A percentile compares a stretch with the other conserved stretches of the same genome.
Evolutionary conservation across 2,113 vertebrate genomes (phyloP).

Genomic region (Catharus bicknelli): DNA sequence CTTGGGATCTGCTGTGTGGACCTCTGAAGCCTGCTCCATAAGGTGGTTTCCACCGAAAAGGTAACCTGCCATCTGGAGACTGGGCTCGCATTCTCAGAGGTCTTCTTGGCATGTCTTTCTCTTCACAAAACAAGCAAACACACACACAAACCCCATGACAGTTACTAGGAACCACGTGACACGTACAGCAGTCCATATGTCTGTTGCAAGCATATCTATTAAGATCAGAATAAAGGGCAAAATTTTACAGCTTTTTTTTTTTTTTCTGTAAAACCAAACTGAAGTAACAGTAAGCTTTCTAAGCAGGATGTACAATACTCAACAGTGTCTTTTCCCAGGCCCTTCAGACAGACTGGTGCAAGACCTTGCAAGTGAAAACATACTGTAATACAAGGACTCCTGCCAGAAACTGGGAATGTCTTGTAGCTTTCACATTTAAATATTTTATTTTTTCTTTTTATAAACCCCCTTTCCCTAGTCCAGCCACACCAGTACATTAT

Average conservation of each 20-base stretch:
- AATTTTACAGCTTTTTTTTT: background rate
- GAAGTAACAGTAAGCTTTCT: background rate
- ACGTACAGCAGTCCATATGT: fast-evolving
- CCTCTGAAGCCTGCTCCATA: constrained; percentile 83
- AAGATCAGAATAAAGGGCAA: background rate
- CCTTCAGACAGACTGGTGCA: background rate
- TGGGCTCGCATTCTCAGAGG: constrained; percentile 70
- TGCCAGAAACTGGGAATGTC: constrained; percentile 10
- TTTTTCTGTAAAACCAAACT: background rate
- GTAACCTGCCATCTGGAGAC: constrained; percentile 59
- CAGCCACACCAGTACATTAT: background rate
- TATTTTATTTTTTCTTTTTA: background rate
- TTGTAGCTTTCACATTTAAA: background rate
- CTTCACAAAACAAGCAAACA: constrained; percentile 71
- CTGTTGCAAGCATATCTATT: background rate
- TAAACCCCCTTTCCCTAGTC: background rate
- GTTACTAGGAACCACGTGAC: background rate
- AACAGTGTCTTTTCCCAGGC: background rate
- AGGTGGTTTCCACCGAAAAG: constrained; percentile 79
- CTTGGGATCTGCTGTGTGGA: constrained; percentile 75
- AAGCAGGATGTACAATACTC: background rate
- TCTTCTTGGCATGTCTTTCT: constrained; percentile 77
- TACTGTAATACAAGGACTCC: background rate
- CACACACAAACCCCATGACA: background rate
- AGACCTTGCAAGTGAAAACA: constrained; percentile 14